Percentiles rank a stretch among this genome's conserved stretches.
phyloP scores from a whole-genome alignment of 2,113 vertebrate genomes.

The Nettapus auritus region DNA sequence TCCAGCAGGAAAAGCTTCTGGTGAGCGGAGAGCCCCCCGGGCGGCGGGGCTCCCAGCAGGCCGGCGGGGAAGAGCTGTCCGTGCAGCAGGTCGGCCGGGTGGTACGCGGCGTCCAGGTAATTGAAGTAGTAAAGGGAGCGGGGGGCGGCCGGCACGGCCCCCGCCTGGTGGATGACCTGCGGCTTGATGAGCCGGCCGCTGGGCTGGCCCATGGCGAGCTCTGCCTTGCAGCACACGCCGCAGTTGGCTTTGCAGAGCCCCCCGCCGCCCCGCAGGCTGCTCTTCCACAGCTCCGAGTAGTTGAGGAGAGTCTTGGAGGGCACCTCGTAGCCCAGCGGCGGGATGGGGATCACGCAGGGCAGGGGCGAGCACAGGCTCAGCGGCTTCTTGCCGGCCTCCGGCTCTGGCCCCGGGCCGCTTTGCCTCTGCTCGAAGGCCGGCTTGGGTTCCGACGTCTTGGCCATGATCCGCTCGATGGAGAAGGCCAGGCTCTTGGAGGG shows the following conservation, averaged over 20 bases:
- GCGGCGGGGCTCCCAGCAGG: conserved; percentile 81
- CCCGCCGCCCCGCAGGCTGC: conserved; percentile 85
- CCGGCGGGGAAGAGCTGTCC: conserved; percentile 90
- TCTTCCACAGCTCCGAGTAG: conserved; percentile 96
- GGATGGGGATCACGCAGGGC: conserved; percentile 93
- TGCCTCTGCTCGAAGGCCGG: conserved; percentile 77
- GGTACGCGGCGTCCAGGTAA: conserved; percentile 93
- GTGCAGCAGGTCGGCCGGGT: conserved; percentile 88
- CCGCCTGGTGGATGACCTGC: conserved; percentile 92
- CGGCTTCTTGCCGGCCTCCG: conserved; percentile 84
- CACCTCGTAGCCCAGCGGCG: conserved; percentile 90
- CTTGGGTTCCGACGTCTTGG: conserved; percentile 90
- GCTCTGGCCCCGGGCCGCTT: conserved; percentile 70
- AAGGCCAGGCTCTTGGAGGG: conserved; percentile 95
- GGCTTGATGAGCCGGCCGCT: conserved; percentile 91
- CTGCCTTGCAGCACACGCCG: conserved; percentile 88
- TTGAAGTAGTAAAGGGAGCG: conserved; percentile 96
- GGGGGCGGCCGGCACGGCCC: conserved; percentile 83
- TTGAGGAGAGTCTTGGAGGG: conserved; percentile 93
- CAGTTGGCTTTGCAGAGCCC: conserved; percentile 92
- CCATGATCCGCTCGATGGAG: conserved; percentile 99
- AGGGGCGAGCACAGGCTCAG: conserved; percentile 90
- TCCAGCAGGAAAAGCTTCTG: conserved; percentile 94
- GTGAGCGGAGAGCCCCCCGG: conserved; percentile 88
- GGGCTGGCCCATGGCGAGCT: conserved; percentile 83